phyloP scores from a whole-genome alignment of 2,113 vertebrate species.

The Hystrix brachyura region DNA sequence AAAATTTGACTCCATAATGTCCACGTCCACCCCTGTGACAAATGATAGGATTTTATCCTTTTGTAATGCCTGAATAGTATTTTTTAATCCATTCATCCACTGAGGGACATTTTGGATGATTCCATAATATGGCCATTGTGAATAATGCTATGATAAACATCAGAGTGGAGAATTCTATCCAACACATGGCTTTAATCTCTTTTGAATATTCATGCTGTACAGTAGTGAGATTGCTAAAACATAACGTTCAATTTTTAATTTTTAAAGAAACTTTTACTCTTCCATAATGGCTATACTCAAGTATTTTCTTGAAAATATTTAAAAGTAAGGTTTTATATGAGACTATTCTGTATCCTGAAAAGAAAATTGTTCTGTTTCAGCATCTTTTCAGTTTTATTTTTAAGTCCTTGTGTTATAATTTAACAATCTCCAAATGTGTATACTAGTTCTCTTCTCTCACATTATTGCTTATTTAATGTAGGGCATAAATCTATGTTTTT shows the following conservation, averaged over 20 bases:
- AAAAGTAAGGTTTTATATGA: neutral
- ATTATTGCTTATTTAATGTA: constrained; percentile 8
- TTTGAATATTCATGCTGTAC: neutral
- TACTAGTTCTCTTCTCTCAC: constrained; percentile 3
- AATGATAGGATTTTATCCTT: neutral
- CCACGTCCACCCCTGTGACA: neutral
- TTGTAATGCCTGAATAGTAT: neutral
- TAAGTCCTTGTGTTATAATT: neutral
- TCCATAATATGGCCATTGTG: neutral
- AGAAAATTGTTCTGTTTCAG: neutral
- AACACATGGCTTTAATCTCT: neutral
- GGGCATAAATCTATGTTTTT: constrained; percentile 24
- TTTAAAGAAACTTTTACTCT: neutral
- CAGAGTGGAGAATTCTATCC: neutral
- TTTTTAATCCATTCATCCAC: neutral
- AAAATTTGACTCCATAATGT: neutral
- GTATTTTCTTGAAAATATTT: constrained; percentile 7
- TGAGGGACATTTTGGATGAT: neutral
- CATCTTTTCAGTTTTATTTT: constrained; percentile 35
- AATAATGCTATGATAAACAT: neutral
- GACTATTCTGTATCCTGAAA: neutral
- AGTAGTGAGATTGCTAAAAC: neutral
- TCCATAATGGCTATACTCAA: neutral
- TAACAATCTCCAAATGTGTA: neutral
- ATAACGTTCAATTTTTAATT: neutral